Conservation (phyloP, 2,888 invertebrate species). For the Portevinia maculata region DNA sequence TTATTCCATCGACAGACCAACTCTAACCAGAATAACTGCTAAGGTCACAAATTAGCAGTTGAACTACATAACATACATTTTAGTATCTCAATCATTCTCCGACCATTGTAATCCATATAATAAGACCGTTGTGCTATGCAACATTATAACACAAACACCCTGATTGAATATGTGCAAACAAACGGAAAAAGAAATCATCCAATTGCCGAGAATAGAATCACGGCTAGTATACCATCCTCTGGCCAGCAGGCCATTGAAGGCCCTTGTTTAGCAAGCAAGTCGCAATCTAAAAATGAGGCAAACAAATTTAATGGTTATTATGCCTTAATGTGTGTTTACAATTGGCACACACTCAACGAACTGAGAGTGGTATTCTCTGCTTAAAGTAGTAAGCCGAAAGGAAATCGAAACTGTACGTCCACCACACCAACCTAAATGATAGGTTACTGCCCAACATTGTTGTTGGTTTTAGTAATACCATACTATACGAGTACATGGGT, state of each 20-base stretch:
- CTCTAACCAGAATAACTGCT: neutral
- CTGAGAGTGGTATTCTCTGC: neutral
- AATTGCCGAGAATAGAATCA: slow-evolving; percentile 51
- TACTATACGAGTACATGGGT: slow-evolving; percentile 35
- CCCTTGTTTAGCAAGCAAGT: slow-evolving; percentile 35
- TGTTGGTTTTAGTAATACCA: slow-evolving; percentile 64
- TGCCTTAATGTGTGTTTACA: slow-evolving; percentile 75
- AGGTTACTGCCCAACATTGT: slow-evolving; percentile 40
- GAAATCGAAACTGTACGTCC: slow-evolving; percentile 47
- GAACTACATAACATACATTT: neutral
- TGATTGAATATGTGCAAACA: slow-evolving; percentile 3
- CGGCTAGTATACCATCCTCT: slow-evolving; percentile 10
- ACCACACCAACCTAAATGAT: slow-evolving; percentile 45
- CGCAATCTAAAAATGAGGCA: slow-evolving; percentile 72
- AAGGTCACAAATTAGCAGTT: slow-evolving; percentile 7
- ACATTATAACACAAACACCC: neutral
- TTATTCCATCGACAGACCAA: too few relatives aligned
- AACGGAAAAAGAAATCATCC: slow-evolving; percentile 16
- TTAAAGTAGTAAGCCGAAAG: slow-evolving; percentile 8
- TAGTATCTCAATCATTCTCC: neutral
- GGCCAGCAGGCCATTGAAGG: slow-evolving; percentile 25
- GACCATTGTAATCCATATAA: neutral
- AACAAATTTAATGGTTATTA: slow-evolving; percentile 75
- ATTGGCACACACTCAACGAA: slow-evolving; percentile 55
- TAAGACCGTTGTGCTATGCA: neutral